These are phyloP conservation scores for Platynereis dumerilii DNA, from an alignment of 2,888 invertebrate species.

Conservation along the genomic window DNA sequence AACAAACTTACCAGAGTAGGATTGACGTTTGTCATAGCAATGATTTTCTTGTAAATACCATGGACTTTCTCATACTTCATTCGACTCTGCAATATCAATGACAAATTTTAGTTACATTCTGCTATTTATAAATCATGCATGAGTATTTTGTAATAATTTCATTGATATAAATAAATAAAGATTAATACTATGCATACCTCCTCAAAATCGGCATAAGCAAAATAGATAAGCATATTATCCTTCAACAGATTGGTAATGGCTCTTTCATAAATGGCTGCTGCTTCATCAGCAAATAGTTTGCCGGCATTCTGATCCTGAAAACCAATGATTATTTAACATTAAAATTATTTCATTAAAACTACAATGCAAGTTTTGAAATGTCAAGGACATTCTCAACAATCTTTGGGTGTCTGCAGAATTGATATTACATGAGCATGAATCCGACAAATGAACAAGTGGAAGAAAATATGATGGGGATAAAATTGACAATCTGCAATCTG, in stretches of 20 bases:
- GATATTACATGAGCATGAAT: too few relatives aligned
- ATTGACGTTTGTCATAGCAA: constrained; percentile 89
- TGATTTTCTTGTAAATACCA: constrained; percentile 89
- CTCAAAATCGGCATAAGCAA: constrained; percentile 98
- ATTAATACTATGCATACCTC: constrained; percentile 68
- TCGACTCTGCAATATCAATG: constrained; percentile 69
- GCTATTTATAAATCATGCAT: too few relatives aligned
- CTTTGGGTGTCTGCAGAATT: too few relatives aligned
- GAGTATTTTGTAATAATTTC: too few relatives aligned
- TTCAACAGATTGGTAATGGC: constrained; percentile 89
- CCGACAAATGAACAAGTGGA: too few relatives aligned
- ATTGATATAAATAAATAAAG: too few relatives aligned
- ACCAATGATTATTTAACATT: neutral
- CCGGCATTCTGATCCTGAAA: constrained; percentile 88
- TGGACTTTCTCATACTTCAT: constrained; percentile 96
- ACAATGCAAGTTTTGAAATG: neutral
- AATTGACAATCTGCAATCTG: too few relatives aligned
- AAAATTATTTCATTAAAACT: neutral
- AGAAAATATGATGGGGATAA: too few relatives aligned
- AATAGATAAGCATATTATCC: constrained; percentile 91
- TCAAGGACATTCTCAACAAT: neutral
- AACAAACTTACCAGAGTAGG: constrained; percentile 84
- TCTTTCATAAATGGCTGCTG: constrained; percentile 91
- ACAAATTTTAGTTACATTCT: neutral
- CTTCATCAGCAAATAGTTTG: constrained; percentile 90